Percentiles rank a stretch among this genome's conserved stretches.
Evolutionary conservation across 2,888 invertebrate genomes (phyloP).

Genomic region (Panzeria rudis): DNA sequence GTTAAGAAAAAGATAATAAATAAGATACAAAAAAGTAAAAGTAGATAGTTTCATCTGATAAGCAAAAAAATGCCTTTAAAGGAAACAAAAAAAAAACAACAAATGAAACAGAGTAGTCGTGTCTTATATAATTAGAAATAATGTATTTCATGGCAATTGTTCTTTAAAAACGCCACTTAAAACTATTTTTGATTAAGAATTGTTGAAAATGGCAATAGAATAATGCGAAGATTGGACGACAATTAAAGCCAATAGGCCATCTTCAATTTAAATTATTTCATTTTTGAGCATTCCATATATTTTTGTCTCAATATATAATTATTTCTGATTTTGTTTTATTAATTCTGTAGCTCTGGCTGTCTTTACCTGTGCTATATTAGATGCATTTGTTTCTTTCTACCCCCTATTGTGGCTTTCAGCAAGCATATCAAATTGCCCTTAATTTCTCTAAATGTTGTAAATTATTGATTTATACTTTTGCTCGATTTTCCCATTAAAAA

Average conservation of each 20-base stretch:
- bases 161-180: constrained; percentile 2
- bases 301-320: constrained; percentile 1
- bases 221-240: neutral
- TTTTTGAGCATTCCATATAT: neutral
- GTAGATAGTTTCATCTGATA: constrained; percentile 16
- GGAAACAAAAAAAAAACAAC: neutral
- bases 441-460: constrained; percentile 42
- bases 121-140: constrained; percentile 37
- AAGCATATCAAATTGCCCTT: constrained; percentile 25
- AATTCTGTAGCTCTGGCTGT: neutral
- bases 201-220: constrained; percentile 15
- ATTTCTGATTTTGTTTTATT: constrained; percentile 1
- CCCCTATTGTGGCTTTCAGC: constrained; percentile 24
- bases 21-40: constrained; percentile 36
- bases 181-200: neutral
- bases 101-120: neutral
- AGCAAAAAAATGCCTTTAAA: neutral
- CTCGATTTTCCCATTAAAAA: neutral
- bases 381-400: neutral
- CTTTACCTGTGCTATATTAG: neutral
- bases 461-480: constrained; percentile 5
- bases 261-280: neutral
- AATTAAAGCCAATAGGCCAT: neutral
- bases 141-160: neutral
- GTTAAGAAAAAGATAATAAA: constrained; percentile 16